A percentile compares a stretch with the other conserved stretches of the same genome.
Conservation (phyloP, 2,888 invertebrate species). For the Polyploca ridens region DNA sequence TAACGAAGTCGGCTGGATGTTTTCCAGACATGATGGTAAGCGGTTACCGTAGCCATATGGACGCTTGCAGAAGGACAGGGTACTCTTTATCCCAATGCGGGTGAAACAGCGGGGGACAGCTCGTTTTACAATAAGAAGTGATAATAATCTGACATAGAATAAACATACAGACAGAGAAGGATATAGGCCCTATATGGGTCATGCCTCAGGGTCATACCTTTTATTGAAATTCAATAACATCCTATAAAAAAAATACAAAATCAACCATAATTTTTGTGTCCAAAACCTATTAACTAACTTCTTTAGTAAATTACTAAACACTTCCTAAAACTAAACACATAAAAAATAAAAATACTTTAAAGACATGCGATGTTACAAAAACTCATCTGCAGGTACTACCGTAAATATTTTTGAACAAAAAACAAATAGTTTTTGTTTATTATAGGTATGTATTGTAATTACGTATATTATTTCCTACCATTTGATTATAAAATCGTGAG, state of each 20-base stretch:
- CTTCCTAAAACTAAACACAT: neutral
- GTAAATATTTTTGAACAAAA: slow-evolving; percentile 26
- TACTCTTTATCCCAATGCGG: too few relatives aligned
- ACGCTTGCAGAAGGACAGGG: too few relatives aligned
- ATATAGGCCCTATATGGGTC: too few relatives aligned
- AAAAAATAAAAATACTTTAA: neutral
- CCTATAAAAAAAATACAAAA: neutral
- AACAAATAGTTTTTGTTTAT: slow-evolving; percentile 19
- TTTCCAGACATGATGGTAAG: too few relatives aligned
- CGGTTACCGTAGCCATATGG: too few relatives aligned
- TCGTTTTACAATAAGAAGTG: too few relatives aligned
- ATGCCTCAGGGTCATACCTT: too few relatives aligned
- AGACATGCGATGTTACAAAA: neutral
- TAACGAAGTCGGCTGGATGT: too few relatives aligned
- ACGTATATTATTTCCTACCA: slow-evolving; percentile 39
- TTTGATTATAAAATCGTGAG: slow-evolving; percentile 51
- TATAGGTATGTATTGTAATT: slow-evolving; percentile 32
- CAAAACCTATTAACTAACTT: neutral
- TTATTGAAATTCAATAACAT: neutral
- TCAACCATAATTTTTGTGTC: neutral
- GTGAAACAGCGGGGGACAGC: too few relatives aligned
- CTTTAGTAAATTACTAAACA: neutral
- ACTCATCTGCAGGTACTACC: slow-evolving; percentile 25
- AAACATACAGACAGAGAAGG: too few relatives aligned
- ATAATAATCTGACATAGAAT: too few relatives aligned